Evolutionary conservation across 2,797 vertebrate species (phyloP).

Genomic region (Acipenser oxyrinchus): DNA sequence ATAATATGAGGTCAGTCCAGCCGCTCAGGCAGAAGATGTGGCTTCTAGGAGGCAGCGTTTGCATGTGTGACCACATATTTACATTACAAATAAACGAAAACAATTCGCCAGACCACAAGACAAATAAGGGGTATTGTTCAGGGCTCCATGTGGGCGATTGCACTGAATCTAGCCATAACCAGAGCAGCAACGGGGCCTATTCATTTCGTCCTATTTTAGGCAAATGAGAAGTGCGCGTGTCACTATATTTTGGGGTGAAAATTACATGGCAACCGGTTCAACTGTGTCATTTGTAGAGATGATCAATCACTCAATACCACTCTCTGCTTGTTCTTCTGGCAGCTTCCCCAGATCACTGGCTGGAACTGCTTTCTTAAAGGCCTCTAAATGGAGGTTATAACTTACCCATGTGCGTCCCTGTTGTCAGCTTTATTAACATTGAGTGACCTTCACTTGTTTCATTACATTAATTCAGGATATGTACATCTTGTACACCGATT

Average conservation of each 20-base stretch:
- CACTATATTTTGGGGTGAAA: slow-evolving; percentile 58
- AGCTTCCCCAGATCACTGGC: slow-evolving; percentile 33
- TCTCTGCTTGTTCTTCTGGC: slow-evolving; percentile 36
- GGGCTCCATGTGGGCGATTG: slow-evolving; percentile 19
- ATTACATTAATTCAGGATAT: too few relatives aligned
- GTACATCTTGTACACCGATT: too few relatives aligned
- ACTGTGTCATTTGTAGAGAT: slow-evolving; percentile 55
- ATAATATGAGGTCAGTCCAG: slow-evolving; percentile 30
- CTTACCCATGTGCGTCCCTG: too few relatives aligned
- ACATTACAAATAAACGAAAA: slow-evolving; percentile 58
- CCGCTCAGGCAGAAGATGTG: slow-evolving; percentile 13
- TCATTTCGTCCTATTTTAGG: slow-evolving; percentile 17
- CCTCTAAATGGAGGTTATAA: too few relatives aligned
- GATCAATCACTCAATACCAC: slow-evolving; percentile 61
- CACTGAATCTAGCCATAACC: slow-evolving; percentile 8
- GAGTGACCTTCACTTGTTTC: too few relatives aligned
- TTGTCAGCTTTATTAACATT: too few relatives aligned
- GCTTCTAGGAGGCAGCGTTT: slow-evolving; percentile 31
- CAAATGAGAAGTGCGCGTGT: slow-evolving; percentile 19
- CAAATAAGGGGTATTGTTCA: slow-evolving; percentile 42
- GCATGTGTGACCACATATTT: slow-evolving; percentile 48
- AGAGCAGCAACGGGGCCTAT: background rate
- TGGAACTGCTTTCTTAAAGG: slow-evolving; percentile 14
- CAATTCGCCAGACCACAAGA: slow-evolving; percentile 42
- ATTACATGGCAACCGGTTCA: slow-evolving; percentile 42